Evolutionary conservation across 2,797 vertebrate species (phyloP).

Genomic region (Characodon lateralis): DNA sequence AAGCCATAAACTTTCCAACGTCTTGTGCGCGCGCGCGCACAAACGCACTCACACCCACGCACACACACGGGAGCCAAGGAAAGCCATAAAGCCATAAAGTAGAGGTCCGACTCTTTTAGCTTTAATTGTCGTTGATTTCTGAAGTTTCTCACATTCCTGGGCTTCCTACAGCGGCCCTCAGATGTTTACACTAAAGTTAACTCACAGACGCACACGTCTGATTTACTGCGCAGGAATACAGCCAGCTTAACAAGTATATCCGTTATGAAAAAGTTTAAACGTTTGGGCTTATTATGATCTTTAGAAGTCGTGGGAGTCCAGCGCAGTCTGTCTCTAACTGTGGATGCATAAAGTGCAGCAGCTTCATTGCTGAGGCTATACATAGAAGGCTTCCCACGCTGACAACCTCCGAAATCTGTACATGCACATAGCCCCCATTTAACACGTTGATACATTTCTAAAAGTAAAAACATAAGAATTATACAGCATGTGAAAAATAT

Average conservation of each 20-base stretch:
- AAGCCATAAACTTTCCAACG: constrained; percentile 71
- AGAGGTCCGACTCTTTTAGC: constrained; percentile 43
- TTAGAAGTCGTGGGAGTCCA: constrained; percentile 3
- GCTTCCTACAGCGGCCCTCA: constrained; percentile 45
- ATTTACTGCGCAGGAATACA: constrained; percentile 28
- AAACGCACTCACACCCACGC: constrained; percentile 18
- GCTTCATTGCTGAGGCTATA: neutral
- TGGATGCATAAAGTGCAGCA: neutral
- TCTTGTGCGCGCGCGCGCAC: constrained; percentile 29
- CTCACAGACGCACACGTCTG: constrained; percentile 4
- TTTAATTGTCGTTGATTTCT: constrained; percentile 66
- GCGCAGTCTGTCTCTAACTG: neutral
- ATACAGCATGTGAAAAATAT: neutral
- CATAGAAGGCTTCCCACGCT: neutral
- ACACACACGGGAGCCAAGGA: constrained; percentile 31
- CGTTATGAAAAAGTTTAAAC: constrained; percentile 1
- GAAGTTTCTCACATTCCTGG: constrained; percentile 67
- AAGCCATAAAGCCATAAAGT: constrained; percentile 66
- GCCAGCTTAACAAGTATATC: constrained; percentile 5
- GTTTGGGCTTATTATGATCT: neutral
- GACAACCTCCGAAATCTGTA: neutral
- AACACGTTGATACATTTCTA: neutral
- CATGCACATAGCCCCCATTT: neutral
- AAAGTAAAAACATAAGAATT: neutral
- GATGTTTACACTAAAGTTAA: constrained; percentile 44